phyloP scores from a whole-genome alignment of 2,797 vertebrate genomes.

The Pristis pectinata region DNA sequence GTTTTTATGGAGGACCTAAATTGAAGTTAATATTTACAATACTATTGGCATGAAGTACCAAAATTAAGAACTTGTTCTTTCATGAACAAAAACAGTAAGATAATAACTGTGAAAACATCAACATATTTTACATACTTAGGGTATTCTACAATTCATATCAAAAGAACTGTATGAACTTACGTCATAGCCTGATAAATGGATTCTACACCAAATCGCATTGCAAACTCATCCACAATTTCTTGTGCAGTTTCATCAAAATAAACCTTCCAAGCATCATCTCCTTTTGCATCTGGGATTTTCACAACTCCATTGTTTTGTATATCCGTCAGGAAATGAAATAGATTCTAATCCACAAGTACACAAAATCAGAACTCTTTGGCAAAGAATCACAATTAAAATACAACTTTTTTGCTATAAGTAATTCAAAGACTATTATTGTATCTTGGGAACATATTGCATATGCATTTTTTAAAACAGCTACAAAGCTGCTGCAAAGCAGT shows the following conservation, averaged over 20 bases:
- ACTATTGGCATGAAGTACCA: not conserved
- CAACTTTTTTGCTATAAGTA: not conserved
- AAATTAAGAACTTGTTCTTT: not conserved
- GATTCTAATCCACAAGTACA: conserved; percentile 62
- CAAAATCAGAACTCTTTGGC: conserved; percentile 14
- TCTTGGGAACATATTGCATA: not conserved
- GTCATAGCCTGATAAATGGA: conserved; percentile 99
- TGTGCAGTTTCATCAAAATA: conserved; percentile 97
- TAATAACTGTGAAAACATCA: not conserved
- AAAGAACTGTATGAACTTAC: conserved; percentile 57
- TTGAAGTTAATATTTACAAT: no score
- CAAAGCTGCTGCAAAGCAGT: not conserved
- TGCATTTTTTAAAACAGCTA: not conserved
- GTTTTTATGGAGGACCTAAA: not conserved
- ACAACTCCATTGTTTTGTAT: conserved; percentile 91
- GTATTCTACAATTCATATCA: not conserved
- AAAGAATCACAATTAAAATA: not conserved
- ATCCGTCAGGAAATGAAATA: conserved; percentile 96
- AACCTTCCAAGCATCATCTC: conserved; percentile 96
- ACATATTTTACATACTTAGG: conserved; percentile 8
- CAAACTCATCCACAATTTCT: conserved; percentile 96
- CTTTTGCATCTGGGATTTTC: conserved; percentile 94
- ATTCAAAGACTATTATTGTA: not conserved
- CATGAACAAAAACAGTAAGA: no score
- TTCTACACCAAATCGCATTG: conserved; percentile 96